Percentiles rank a stretch among this genome's conserved stretches.
phyloP scores from a whole-genome alignment of 2,888 invertebrate species.

The Pseudococcus longispinus region DNA sequence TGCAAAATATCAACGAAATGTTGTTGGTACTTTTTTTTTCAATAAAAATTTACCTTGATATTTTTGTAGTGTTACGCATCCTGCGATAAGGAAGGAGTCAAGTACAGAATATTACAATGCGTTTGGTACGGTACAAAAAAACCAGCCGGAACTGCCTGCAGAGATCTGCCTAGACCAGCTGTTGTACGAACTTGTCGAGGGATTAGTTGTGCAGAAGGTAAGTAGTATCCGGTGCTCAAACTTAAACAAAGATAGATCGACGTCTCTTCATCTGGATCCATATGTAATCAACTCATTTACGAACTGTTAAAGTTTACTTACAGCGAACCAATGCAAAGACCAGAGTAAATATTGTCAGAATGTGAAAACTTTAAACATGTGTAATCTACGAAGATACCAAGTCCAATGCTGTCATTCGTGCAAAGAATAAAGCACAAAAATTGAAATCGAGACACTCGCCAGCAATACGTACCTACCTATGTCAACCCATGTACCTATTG shows the following conservation, averaged over 20 bases:
- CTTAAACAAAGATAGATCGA: background rate
- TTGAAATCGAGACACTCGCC: background rate
- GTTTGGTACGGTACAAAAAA: constrained; percentile 87
- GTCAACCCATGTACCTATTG: background rate
- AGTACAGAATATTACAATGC: constrained; percentile 88
- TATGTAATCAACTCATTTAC: background rate
- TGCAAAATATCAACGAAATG: background rate
- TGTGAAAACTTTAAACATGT: constrained; percentile 86
- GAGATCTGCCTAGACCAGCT: constrained; percentile 75
- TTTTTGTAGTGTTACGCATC: constrained; percentile 79
- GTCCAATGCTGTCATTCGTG: constrained; percentile 89
- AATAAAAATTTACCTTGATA: background rate
- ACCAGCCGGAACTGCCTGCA: constrained; percentile 86
- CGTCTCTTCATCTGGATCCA: constrained; percentile 54
- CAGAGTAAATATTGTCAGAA: constrained; percentile 85
- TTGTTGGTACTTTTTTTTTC: background rate
- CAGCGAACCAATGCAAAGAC: constrained; percentile 78
- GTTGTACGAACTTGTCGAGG: constrained; percentile 81
- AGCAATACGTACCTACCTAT: background rate
- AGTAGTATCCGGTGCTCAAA: constrained; percentile 61
- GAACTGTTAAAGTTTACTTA: constrained; percentile 60
- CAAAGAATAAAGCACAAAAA: constrained; percentile 59
- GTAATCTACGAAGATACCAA: constrained; percentile 81
- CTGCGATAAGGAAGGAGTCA: constrained; percentile 83
- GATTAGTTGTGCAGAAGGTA: constrained; percentile 70